Evolutionary conservation across 92 coral and sea anemone genomes (phyloP), one percentile per base, ranked within the genome.

Genomic region (Paramuricea clavata): DNA sequence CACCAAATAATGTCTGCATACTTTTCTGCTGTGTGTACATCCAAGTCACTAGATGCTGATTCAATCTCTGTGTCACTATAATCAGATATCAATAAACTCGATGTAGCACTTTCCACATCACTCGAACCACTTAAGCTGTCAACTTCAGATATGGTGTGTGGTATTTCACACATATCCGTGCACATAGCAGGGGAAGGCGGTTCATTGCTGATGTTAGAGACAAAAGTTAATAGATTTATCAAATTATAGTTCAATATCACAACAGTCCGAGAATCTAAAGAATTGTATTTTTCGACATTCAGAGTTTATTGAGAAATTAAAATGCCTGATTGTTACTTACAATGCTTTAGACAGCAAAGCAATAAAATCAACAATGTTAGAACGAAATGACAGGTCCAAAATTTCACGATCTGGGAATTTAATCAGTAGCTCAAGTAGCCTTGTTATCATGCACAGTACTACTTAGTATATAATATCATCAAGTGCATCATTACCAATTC

Each of bases 41-140:
- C 65, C 65, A 57, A 57, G 65, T 57, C 65, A 57, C 27, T 57
- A 27, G 65, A 57, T 57, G 65, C 65, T 57, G 65, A 57, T 57
- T 57, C 19, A 8, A 47, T 47, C 54, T 47, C 54, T 47, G 54
- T 47, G 54, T 47, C 54, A 47, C 54, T 47, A 47, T 47, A 47
- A 47, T 47, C 54, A 47, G 54, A 47, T 47, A 17, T 47, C 54
- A 17, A 47, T 47, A 47, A 47, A 47, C 54, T 47, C 19, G 54
- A 47, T 47, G 54, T 15, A 47, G 54, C 2, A 47, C 54, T 47
- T 47, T 47, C 54, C 54, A 47, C 13, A 17, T 47, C 54, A 47
- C 54, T 47, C 54, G 54, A 47, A 47, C 13, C 54, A 8, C 54
- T 47, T 47, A 17, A 47, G 54, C 13, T 47, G 54, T 47, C 54